phyloP scores from a whole-genome alignment of 1,140 invertebrate genomes.

The Drosophila truncata region DNA sequence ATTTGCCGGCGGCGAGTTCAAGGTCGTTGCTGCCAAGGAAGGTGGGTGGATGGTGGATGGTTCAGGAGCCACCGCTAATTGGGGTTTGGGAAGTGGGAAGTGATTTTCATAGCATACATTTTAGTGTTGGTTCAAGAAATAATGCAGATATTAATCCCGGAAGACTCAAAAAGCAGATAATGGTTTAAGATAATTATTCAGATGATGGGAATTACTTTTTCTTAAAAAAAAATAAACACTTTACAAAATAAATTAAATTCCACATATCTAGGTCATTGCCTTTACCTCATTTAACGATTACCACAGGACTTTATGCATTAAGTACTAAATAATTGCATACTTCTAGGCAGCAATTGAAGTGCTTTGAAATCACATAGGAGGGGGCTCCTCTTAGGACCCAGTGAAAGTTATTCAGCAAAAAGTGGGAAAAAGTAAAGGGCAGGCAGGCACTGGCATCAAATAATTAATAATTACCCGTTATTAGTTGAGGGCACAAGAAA shows the following conservation, averaged over 20 bases:
- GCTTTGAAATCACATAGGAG: background rate
- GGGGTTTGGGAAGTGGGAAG: conserved; percentile 10
- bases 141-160: background rate
- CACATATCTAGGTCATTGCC: background rate
- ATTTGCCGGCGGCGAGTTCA: conserved; percentile 77
- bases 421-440: background rate
- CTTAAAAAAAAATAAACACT: too few relatives aligned
- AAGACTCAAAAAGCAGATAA: too few relatives aligned
- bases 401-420: conserved; percentile 28
- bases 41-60: background rate
- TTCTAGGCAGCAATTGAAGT: background rate
- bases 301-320: background rate
- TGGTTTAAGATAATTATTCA: too few relatives aligned
- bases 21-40: conserved; percentile 46
- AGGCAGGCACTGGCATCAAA: conserved; percentile 21
- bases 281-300: background rate
- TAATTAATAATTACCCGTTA: conserved; percentile 59
- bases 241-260: too few relatives aligned
- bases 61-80: conserved; percentile 57
- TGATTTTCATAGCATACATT: conserved; percentile 56
- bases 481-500: conserved; percentile 40
- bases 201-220: too few relatives aligned
- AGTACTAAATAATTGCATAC: conserved; percentile 19
- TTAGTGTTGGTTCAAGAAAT: conserved; percentile 13
- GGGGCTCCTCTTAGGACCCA: too few relatives aligned